Conservation (phyloP, 1,140 invertebrate species). For the Yoshiicerus persimilis region DNA sequence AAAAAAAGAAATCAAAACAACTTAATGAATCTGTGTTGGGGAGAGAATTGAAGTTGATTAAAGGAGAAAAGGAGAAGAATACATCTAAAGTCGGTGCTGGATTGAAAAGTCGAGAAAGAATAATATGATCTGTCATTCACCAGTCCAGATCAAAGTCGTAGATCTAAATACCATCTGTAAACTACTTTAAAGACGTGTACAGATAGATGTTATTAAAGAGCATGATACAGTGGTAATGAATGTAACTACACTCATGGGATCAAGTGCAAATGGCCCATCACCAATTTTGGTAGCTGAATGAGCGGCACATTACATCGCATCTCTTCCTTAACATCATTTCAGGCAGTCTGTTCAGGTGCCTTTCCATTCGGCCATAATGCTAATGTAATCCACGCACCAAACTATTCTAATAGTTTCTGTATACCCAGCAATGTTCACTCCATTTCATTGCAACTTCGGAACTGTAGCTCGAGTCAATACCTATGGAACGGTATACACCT, state of each 20-base stretch:
- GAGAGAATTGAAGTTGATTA: not conserved
- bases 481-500: not conserved
- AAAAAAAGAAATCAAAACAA: not conserved
- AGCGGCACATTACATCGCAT: slow-evolving; percentile 17
- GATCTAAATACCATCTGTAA: slow-evolving; percentile 13
- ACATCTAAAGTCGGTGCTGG: not conserved
- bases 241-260: slow-evolving; percentile 15
- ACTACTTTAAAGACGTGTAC: not conserved
- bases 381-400: not conserved
- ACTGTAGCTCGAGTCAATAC: not conserved
- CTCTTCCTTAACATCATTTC: not conserved
- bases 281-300: slow-evolving; percentile 28
- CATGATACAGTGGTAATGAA: slow-evolving; percentile 32
- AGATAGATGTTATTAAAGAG: not conserved
- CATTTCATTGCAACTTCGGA: not conserved
- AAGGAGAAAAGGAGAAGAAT: not conserved
- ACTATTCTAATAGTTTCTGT: not conserved
- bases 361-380: not conserved
- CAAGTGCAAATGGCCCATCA: slow-evolving; percentile 14
- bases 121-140: not conserved
- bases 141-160: not conserved
- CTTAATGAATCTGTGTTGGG: not conserved
- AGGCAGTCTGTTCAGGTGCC: not conserved
- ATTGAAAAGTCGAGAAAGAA: not conserved
- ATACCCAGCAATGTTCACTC: not conserved